phyloP scores from a whole-genome alignment of 2,113 vertebrate species.

The Nerophis ophidion region DNA sequence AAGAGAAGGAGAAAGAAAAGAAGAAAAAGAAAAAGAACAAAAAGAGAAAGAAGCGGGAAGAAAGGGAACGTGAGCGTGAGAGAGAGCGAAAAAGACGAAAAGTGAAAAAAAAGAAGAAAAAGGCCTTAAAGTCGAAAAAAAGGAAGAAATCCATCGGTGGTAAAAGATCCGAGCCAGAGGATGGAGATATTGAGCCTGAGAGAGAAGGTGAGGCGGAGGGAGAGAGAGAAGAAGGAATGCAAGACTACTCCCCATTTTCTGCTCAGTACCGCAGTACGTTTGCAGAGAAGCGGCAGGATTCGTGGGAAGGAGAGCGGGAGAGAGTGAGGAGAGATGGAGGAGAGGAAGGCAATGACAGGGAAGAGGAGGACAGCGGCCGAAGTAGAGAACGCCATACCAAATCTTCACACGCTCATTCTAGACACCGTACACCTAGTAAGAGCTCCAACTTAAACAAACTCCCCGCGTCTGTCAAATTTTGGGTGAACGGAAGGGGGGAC shows the following conservation, averaged over 20 bases:
- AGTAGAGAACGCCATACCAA: slow-evolving; percentile 64
- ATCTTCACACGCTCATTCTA: slow-evolving; percentile 55
- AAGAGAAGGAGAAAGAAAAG: slow-evolving; percentile 67
- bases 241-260: slow-evolving; percentile 71
- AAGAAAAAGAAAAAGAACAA: slow-evolving; percentile 77
- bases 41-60: slow-evolving; percentile 73
- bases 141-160: slow-evolving; percentile 64
- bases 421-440: slow-evolving; percentile 59
- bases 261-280: slow-evolving; percentile 66
- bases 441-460: slow-evolving; percentile 75
- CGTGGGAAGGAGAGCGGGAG: slow-evolving; percentile 71
- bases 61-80: slow-evolving; percentile 70
- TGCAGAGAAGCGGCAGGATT: slow-evolving; percentile 66
- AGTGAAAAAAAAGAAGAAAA: slow-evolving; percentile 76
- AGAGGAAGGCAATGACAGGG: slow-evolving; percentile 65
- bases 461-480: slow-evolving; percentile 77
- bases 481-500: slow-evolving; percentile 67
- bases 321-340: slow-evolving; percentile 61
- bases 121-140: slow-evolving; percentile 71
- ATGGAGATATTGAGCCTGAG: slow-evolving; percentile 69
- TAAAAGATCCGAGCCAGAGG: slow-evolving; percentile 71
- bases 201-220: slow-evolving; percentile 69
- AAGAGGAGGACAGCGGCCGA: slow-evolving; percentile 63
- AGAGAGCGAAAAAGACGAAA: slow-evolving; percentile 71
- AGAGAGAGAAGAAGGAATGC: slow-evolving; percentile 65